Evolutionary conservation across 2,113 vertebrate species (phyloP).

Genomic region (Cebidichthys violaceus): DNA sequence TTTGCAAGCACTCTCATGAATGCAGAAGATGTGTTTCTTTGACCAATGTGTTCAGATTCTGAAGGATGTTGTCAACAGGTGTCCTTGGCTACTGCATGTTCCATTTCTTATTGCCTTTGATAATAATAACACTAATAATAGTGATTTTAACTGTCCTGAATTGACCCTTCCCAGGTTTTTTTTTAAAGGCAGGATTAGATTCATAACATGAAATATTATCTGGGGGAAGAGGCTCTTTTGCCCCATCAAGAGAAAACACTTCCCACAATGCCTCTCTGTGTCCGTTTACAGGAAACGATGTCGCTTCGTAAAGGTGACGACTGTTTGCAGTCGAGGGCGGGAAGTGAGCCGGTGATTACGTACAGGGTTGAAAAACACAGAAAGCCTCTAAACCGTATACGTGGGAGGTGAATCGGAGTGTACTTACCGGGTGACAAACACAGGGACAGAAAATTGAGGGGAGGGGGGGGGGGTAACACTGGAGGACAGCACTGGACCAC

Average conservation of each 20-base stretch:
- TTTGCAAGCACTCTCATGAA: background rate
- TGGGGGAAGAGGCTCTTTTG: background rate
- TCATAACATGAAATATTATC: background rate
- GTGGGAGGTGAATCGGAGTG: slow-evolving; percentile 35
- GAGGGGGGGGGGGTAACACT: slow-evolving; percentile 64
- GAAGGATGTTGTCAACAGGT: background rate
- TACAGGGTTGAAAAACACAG: slow-evolving; percentile 35
- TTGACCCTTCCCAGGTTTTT: background rate
- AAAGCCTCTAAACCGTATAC: slow-evolving; percentile 18
- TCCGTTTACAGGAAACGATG: background rate
- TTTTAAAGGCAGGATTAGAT: background rate
- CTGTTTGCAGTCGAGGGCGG: slow-evolving; percentile 23
- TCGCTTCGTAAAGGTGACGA: slow-evolving; percentile 16
- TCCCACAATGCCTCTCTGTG: background rate
- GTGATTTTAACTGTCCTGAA: background rate
- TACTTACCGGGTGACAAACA: slow-evolving; percentile 74
- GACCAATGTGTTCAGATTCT: background rate
- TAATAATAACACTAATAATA: too few relatives aligned
- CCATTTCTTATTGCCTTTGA: background rate
- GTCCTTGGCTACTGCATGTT: background rate
- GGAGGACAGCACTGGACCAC: slow-evolving; percentile 67
- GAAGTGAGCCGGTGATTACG: slow-evolving; percentile 26
- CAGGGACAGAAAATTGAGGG: slow-evolving; percentile 58
- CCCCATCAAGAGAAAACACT: background rate
- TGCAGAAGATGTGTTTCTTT: background rate